Evolutionary conservation across 2,113 vertebrate species (phyloP).

Genomic region (Murina feae): DNA sequence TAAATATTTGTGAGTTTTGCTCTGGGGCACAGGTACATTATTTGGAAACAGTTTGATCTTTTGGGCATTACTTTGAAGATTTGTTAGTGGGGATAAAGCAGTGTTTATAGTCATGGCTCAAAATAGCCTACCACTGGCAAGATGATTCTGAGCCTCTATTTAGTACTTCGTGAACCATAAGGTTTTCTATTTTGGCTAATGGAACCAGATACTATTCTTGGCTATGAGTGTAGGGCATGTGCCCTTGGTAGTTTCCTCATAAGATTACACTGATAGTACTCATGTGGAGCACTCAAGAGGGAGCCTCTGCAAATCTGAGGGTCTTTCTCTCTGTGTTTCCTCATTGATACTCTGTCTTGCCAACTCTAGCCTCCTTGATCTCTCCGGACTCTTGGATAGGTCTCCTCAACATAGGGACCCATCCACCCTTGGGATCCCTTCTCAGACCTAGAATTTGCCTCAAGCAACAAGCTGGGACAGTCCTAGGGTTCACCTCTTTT

Average conservation of each 20-base stretch:
- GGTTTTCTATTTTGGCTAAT: neutral
- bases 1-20: neutral
- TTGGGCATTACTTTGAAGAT: neutral
- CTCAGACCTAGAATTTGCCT: neutral
- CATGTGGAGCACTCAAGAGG: neutral
- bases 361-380: neutral
- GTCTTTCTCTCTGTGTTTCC: neutral
- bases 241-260: neutral
- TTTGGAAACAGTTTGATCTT: neutral
- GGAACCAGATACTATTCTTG: too few species aligned
- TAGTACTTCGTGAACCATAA: neutral
- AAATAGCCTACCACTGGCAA: neutral
- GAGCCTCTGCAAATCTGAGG: neutral
- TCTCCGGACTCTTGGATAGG: neutral
- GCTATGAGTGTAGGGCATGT: neutral
- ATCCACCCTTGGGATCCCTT: neutral
- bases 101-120: neutral
- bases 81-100: neutral
- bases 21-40: neutral
- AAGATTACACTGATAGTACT: neutral
- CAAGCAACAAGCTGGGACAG: neutral
- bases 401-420: neutral
- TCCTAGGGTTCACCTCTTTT: neutral
- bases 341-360: neutral
- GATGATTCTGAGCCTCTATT: neutral